Conservation (phyloP, 2,113 vertebrate species). For the Glaucomys volans region DNA sequence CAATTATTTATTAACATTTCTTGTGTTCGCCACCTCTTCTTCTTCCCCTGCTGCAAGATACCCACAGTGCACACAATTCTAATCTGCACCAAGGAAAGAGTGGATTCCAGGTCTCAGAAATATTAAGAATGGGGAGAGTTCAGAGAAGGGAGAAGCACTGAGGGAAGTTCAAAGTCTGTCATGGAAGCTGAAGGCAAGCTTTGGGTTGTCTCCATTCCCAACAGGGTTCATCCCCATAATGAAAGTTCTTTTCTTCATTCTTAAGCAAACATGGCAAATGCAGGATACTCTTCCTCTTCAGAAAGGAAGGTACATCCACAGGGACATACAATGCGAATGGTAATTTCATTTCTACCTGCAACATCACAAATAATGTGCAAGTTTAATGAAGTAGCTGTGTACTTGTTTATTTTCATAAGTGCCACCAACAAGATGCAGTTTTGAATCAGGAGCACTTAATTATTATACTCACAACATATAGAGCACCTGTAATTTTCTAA, state of each 20-base stretch:
- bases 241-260: slow-evolving; percentile 44
- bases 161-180: background rate
- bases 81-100: slow-evolving; percentile 3
- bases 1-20: background rate
- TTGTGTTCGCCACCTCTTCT: background rate
- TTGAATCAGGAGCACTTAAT: background rate
- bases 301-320: background rate
- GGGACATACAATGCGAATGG: background rate
- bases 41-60: background rate
- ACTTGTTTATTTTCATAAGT: slow-evolving; percentile 15
- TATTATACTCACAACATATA: background rate
- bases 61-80: background rate
- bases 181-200: background rate
- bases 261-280: background rate
- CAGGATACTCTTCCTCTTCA: background rate
- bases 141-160: background rate
- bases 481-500: slow-evolving; percentile 42
- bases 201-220: background rate
- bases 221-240: background rate
- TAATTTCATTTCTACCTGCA: background rate
- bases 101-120: background rate
- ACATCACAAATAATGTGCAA: background rate
- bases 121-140: background rate
- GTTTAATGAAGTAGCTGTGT: background rate
- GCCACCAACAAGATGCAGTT: background rate